Evolutionary conservation across 2,113 vertebrate species (phyloP).

Genomic region (Ibidorhyncha struthersii): DNA sequence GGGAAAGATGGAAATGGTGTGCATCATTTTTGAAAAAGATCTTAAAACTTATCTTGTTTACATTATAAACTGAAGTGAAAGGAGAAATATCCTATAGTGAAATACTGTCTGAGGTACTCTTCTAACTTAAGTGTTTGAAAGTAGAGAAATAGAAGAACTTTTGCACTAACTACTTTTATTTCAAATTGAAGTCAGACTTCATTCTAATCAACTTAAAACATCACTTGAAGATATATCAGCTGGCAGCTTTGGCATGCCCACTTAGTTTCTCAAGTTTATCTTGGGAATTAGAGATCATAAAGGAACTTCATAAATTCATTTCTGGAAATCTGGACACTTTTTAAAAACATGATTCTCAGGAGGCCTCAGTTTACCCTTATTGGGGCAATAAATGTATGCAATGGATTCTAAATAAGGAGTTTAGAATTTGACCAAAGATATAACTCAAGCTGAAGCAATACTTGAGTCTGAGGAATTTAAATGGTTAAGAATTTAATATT

Average conservation of each 20-base stretch:
- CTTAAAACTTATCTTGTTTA: not conserved
- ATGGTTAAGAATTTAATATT: not conserved
- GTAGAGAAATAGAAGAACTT: not conserved
- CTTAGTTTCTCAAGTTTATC: not conserved
- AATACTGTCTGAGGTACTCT: not conserved
- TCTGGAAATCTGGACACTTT: not conserved
- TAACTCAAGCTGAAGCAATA: not conserved
- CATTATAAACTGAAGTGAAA: not conserved
- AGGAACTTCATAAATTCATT: not conserved
- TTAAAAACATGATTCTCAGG: not conserved
- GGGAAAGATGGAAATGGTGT: not conserved
- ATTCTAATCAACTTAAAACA: not conserved
- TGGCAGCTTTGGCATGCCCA: not conserved
- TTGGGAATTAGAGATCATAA: not conserved
- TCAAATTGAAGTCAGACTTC: not conserved
- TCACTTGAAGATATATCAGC: not conserved
- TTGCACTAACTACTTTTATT: not conserved
- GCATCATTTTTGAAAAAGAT: not conserved
- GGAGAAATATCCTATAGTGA: not conserved
- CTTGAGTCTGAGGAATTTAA: not conserved
- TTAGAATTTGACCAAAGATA: not conserved
- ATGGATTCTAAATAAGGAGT: not conserved
- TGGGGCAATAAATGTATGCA: not conserved
- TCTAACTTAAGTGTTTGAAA: not conserved
- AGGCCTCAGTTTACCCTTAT: not conserved